These are phyloP conservation scores for Ephialtes manifestator DNA, from an alignment of 2,888 invertebrate species.

Conservation along the genomic window DNA sequence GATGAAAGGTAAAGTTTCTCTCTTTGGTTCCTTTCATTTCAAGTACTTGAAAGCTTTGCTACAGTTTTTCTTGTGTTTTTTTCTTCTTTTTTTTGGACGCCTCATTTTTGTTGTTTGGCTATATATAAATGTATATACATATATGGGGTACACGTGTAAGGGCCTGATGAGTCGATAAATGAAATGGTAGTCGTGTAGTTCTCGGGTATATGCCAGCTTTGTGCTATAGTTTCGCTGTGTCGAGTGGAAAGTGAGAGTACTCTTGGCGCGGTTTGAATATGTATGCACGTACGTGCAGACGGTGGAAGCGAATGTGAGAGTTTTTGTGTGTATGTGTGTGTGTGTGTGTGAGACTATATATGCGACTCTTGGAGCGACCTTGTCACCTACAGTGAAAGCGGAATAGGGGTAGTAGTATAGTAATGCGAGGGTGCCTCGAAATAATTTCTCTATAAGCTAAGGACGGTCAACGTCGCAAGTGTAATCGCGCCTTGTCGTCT, in stretches of 20 bases:
- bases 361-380: conserved; percentile 14
- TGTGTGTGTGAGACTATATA: no score
- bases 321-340: neutral
- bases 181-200: conserved; percentile 42
- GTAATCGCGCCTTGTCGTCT: conserved; percentile 74
- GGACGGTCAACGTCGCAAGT: conserved; percentile 58
- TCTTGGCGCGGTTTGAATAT: conserved; percentile 68
- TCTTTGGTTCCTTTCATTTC: conserved; percentile 8
- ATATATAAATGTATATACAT: neutral
- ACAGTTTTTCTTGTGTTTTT: neutral
- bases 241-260: conserved; percentile 77
- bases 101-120: neutral
- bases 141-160: neutral
- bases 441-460: no score
- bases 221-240: conserved; percentile 68
- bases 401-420: conserved; percentile 42
- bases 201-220: neutral
- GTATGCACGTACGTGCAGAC: conserved; percentile 15
- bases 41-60: conserved; percentile 60
- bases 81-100: neutral
- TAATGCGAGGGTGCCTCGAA: conserved; percentile 10
- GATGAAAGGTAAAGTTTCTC: neutral
- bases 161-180: conserved; percentile 69
- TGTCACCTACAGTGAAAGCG: conserved; percentile 30
- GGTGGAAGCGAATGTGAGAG: conserved; percentile 16